Evolutionary conservation across 1,140 invertebrate genomes (phyloP), one percentile per base, ranked within the genome.

Genomic region (Homalodisca vitripennis): DNA sequence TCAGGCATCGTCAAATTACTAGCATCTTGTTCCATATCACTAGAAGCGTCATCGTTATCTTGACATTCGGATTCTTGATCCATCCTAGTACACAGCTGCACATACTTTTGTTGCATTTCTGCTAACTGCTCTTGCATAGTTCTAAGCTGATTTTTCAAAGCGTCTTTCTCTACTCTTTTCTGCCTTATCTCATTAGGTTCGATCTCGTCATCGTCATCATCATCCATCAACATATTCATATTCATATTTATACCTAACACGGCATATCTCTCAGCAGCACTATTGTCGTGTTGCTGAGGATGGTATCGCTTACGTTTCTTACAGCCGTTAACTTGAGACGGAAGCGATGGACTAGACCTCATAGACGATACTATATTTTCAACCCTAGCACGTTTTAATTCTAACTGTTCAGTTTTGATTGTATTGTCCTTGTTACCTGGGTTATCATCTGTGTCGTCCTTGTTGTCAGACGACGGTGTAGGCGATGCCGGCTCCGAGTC

Each of bases 281-380:
- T 78, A 71, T 82, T 89, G 76, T 94, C 92, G 77, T 97, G 94
- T 76, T 97, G 95, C 78, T 97, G 94, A 0, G 96, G 96, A 75
- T 97, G 93, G 78, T 97, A 97, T n/a, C 98, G 84, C 80, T 98
- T 98, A 24, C 96, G 86, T 82, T 98, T 98, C 79, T 97, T 97
- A 82, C 92, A 97, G 48, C 92, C 95, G 79, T 93, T 95, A 67
- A 93, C 92, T 79, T 88, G 85, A 3, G 85, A 82, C 0, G 81
- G 84, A 20, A 89, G 84, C 27, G 87, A 88, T 6, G 92, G 91
- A 75, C 92, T 93, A 73, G 91, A 90, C 68, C 92, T 85, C 91
- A 97, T 97, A 60, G 90, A 92, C 64, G 91, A 94, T 63, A 97
- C 92, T 71, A 97, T 97, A 79, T 95, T 95, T 83, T 98, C 95